Evolutionary conservation across 64 coral and sea anemone species (phyloP).

Genomic region (Hydrozoanthus tunicans): DNA sequence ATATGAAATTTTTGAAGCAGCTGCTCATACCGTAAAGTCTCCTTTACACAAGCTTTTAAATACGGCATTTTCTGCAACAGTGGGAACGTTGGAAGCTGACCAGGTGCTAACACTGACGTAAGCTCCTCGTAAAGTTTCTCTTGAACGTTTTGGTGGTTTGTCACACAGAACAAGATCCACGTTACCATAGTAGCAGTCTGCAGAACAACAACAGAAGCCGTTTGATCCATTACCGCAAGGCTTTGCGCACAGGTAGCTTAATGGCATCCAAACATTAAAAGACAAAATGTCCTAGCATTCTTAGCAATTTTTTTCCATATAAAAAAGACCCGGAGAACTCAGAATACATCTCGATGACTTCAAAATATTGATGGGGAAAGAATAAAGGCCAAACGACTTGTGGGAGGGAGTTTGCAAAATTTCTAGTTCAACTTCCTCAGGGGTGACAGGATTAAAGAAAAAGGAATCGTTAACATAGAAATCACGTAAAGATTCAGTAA

Average conservation of each 20-base stretch:
- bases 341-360: constrained; percentile 57
- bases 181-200: constrained; percentile 56
- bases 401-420: constrained; percentile 51
- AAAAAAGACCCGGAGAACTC: not conserved
- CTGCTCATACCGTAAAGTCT: constrained; percentile 1
- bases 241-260: too few relatives aligned
- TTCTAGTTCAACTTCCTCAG: constrained; percentile 33
- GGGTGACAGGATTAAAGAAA: constrained; percentile 45
- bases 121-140: constrained; percentile 34
- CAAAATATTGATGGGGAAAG: constrained; percentile 61
- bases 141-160: constrained; percentile 26
- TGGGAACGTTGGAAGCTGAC: constrained; percentile 18
- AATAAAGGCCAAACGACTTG: constrained; percentile 56
- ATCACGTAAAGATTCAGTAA: constrained; percentile 52
- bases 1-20: not conserved
- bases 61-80: constrained; percentile 48
- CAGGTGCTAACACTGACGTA: constrained; percentile 3
- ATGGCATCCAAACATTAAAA: too few relatives aligned
- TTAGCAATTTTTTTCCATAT: too few relatives aligned
- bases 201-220: not conserved
- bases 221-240: too few relatives aligned
- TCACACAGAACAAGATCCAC: constrained; percentile 34
- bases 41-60: constrained; percentile 47
- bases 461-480: constrained; percentile 34
- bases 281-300: too few relatives aligned